Evolutionary conservation across 2,888 invertebrate species (phyloP).

Genomic region (Lepidonotus clava): DNA sequence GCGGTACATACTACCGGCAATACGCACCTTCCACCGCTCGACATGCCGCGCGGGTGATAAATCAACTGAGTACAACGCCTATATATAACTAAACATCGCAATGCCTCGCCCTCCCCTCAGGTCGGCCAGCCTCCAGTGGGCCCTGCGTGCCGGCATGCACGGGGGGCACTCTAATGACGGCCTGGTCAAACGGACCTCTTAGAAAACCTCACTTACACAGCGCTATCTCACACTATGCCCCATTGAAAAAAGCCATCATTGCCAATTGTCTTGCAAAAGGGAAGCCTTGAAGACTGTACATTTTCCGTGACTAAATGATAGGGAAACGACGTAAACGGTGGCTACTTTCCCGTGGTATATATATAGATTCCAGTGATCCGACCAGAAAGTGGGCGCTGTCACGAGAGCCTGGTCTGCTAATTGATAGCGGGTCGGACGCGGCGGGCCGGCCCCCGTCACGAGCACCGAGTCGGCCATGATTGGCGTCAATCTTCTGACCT

Average conservation of each 20-base stretch:
- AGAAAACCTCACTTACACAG: too few species aligned
- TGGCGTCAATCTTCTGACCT: conserved; percentile 54
- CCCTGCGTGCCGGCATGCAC: not conserved
- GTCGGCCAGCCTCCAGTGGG: too few species aligned
- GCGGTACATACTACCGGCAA: too few species aligned
- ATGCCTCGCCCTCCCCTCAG: too few species aligned
- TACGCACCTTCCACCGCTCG: too few species aligned
- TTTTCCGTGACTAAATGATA: conserved; percentile 17
- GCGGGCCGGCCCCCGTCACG: not conserved
- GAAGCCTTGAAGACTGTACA: not conserved
- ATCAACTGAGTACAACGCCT: too few species aligned
- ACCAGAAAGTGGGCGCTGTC: conserved; percentile 2
- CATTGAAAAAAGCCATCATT: conserved; percentile 14
- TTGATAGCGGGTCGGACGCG: not conserved
- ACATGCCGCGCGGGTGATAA: too few species aligned
- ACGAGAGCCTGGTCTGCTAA: not conserved
- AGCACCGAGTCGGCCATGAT: not conserved
- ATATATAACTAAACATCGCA: too few species aligned
- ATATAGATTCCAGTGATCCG: not conserved
- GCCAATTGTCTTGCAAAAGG: conserved; percentile 32
- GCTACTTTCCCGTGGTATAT: not conserved
- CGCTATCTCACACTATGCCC: too few species aligned
- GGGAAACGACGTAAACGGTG: not conserved
- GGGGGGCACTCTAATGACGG: too few species aligned
- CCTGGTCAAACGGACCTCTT: too few species aligned